Evolutionary conservation across 1,140 invertebrate genomes (phyloP), one percentile per base, ranked within the genome.

Genomic region (Heterodera carotae): DNA sequence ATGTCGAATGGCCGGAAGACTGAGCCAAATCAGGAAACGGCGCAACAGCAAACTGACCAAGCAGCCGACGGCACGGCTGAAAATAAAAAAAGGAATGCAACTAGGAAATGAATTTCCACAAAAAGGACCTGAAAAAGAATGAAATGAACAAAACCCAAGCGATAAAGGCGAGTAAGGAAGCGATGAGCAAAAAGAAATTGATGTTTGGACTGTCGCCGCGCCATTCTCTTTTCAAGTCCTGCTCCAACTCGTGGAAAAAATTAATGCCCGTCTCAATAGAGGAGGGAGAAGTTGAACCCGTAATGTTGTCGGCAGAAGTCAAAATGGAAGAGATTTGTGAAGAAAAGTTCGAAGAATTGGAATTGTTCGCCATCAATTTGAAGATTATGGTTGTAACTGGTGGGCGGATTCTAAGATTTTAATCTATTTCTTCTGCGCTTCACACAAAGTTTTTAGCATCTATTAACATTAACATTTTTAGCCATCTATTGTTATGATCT

Each of bases 81-180:
- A 85, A 80, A 88, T 62, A 22, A 62, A 62, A 15, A 15, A 15
- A 43, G 7, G 7, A 62, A 62, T 25, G 10, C 10, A 62, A 31
- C 7, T 62, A 15, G 2, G 0, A 25, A 62, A 8, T 7, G n/a
- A 62, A 25, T 15, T 1, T 62, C 22, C 3, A 15, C n/a, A 62
- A 62, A 6, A 62, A 6, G 59, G 7, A 62, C 60, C 80, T 80
- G 71, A 88, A 85, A 74, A 83, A 88, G 69, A 84, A 85, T 4
- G 76, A 43, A 10, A 81, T 64, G 60, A 85, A 85, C 2, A 83
- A 68, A n/a, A 75, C 60, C 84, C 85, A 85, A 15, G 78, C 66
- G 60, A 87, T 79, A 43, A 84, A 81, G 22, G 79, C 60, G 22
- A 83, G 39, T 8, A 85, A 62, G 15, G 82, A 74, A 18, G 66